Percentiles rank a stretch among this genome's conserved stretches.
phyloP scores from a whole-genome alignment of 1,140 invertebrate genomes.

The Chironomus tepperi region DNA sequence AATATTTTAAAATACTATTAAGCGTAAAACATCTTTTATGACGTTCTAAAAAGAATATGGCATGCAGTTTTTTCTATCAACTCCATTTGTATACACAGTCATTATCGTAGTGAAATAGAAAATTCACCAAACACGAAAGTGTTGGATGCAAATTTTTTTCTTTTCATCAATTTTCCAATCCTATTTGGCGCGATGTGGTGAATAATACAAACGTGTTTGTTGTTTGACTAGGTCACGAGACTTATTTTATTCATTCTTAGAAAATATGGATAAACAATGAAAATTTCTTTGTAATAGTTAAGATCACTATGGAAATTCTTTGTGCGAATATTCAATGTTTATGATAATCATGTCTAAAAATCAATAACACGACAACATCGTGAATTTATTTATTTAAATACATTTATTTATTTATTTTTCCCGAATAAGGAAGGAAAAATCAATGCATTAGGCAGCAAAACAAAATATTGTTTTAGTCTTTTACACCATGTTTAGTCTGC shows the following conservation, averaged over 20 bases:
- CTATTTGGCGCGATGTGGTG: too few relatives aligned
- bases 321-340: slow-evolving; percentile 7
- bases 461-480: neutral
- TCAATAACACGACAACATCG: slow-evolving; percentile 6
- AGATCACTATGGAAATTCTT: slow-evolving; percentile 12
- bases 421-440: neutral
- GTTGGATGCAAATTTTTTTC: too few relatives aligned
- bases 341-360: neutral
- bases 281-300: neutral
- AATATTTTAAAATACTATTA: too few relatives aligned
- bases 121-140: too few relatives aligned
- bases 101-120: too few relatives aligned
- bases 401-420: neutral
- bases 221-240: neutral
- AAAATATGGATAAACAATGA: neutral
- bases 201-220: too few relatives aligned
- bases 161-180: too few relatives aligned
- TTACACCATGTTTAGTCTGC: neutral
- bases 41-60: too few relatives aligned
- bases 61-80: too few relatives aligned
- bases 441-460: neutral
- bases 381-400: slow-evolving; percentile 12
- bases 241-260: neutral
- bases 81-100: too few relatives aligned
- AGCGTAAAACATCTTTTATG: too few relatives aligned